Evolutionary conservation across 2,888 invertebrate genomes (phyloP), one percentile per base, ranked within the genome.

Genomic region (Thera britannica): DNA sequence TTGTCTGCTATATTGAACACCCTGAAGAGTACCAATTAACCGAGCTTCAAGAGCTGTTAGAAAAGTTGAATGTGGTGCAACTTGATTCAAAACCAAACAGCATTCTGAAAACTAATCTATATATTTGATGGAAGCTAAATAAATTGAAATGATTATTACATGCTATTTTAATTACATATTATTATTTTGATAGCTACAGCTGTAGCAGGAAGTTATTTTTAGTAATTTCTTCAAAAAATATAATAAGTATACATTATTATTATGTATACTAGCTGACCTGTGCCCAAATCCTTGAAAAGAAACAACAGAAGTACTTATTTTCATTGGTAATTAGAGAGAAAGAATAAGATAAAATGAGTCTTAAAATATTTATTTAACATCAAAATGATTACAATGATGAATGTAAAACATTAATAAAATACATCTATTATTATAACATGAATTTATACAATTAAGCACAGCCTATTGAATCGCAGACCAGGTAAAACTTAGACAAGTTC

Each of bases 381-480:
- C 79, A 84, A 83, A 77, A 72, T 66, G 58, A 80, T 82, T 82
- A 86, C 82, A 83, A 81, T 79, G 71, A 73, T 78, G 79, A 79
- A 76, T 68, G 72, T 78, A 83, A 79, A 81, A 79, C 67, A 78
- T 77, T 75, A 80, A 74, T 73, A 80, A 83, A 82, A 65, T 78
- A 23, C 48, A 49, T 11, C 38, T 38, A 62, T 78, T 81, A 85
- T 85, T 81, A 81, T 77, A 79, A 81, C 71, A 77, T 82, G 75
- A 86, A 81, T 80, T 79, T 78, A 83, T 85, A 89, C 80, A 89
- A 83, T 85, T 83, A 87, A 90, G 86, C 93, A 93, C 93, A 93
- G 93, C 93, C 93, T 90, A 90, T 90, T 89, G 87, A 86, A 93
- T 93, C 90, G 92, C 92, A 93, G 91, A 91, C 86, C 86, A 56